A percentile compares a stretch with the other conserved stretches of the same genome.
Conservation (phyloP, 1,140 invertebrate species). For the Pteromalus puparum region DNA sequence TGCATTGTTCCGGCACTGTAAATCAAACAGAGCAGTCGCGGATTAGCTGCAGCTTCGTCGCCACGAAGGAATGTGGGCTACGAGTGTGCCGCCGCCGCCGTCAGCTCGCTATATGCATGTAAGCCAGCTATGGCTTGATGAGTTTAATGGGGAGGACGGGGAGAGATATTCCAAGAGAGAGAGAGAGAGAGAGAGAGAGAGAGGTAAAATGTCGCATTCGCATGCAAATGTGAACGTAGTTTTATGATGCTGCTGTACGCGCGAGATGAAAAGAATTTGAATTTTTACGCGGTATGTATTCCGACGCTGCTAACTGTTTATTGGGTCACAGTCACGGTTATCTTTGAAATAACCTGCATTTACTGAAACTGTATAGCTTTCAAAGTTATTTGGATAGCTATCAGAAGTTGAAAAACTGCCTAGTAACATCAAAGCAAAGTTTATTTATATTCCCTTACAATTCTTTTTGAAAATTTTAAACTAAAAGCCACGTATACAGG, state of each 20-base stretch:
- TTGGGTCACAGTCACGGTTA: too few species aligned
- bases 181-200: too few species aligned
- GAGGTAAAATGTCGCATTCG: neutral
- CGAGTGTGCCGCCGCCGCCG: too few species aligned
- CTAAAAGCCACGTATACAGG: too few species aligned
- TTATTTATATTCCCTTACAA: too few species aligned
- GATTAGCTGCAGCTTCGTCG: neutral
- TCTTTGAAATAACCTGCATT: too few species aligned
- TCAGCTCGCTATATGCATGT: too few species aligned
- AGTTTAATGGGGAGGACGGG: neutral
- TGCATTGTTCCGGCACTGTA: neutral
- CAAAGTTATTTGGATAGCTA: too few species aligned
- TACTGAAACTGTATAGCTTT: too few species aligned
- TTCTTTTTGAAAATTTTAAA: too few species aligned
- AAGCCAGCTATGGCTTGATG: neutral
- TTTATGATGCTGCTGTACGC: neutral
- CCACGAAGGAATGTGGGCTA: neutral
- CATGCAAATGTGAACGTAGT: neutral
- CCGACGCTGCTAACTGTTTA: neutral
- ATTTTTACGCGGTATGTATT: neutral
- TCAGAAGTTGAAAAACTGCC: too few species aligned
- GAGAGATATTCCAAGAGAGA: neutral
- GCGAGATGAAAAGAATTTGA: neutral
- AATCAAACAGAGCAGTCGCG: neutral
- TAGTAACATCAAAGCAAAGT: too few species aligned